Percentiles rank a stretch among this genome's conserved stretches.
Conservation (phyloP, 2,113 vertebrate species). For the Rattus norvegicus region GRCr8 NC_086037.1:59436001-59436500, state of each 20-base stretch:
- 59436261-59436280: background rate
- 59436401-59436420: background rate
- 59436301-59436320: background rate
- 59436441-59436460: background rate
- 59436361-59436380: background rate
- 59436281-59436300: background rate
- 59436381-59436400: background rate
- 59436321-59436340: background rate
- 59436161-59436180: accelerated
- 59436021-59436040: background rate
- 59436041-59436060: background rate
- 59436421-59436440: background rate
- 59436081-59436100: background rate
- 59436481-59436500: background rate
- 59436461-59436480: background rate
- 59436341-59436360: background rate
- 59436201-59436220: background rate
- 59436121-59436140: background rate
- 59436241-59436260: background rate
- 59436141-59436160: background rate
- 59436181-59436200: accelerated
- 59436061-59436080: background rate
- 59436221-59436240: background rate
- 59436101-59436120: background rate
- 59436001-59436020: background rate